Evolutionary conservation across 2,888 invertebrate genomes (phyloP).

Genomic region (Charanyca ferruginea): DNA sequence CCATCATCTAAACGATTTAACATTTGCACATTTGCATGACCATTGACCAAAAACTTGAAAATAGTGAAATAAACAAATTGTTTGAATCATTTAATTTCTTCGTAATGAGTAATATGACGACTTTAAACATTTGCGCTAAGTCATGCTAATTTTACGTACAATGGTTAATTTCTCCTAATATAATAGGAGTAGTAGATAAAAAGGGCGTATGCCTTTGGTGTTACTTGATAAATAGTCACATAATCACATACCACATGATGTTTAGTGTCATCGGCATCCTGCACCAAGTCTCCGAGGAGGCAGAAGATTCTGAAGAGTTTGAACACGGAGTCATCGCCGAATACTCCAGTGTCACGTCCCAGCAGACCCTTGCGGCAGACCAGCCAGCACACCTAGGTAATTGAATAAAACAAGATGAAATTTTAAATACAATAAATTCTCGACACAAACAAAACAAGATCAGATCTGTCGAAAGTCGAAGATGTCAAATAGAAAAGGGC

Average conservation of each 20-base stretch:
- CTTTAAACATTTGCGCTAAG: too few species aligned
- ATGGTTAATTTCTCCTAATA: too few species aligned
- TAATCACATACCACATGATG: constrained; percentile 86
- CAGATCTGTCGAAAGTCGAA: too few species aligned
- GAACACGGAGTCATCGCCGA: constrained; percentile 93
- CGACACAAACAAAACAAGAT: too few species aligned
- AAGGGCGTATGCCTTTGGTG: background rate
- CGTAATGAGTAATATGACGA: too few species aligned
- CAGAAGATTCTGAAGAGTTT: constrained; percentile 95
- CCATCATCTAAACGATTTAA: background rate
- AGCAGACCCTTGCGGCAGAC: constrained; percentile 93
- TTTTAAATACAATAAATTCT: too few species aligned
- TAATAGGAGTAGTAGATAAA: too few species aligned
- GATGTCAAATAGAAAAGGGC: too few species aligned
- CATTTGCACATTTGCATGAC: too few species aligned
- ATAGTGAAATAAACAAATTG: too few species aligned
- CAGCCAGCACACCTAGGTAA: constrained; percentile 93
- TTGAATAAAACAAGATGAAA: constrained; percentile 20
- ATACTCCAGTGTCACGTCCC: constrained; percentile 91
- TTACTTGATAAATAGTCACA: constrained; percentile 21
- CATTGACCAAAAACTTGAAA: too few species aligned
- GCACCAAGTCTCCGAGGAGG: constrained; percentile 94
- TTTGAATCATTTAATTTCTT: too few species aligned
- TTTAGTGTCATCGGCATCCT: constrained; percentile 89
- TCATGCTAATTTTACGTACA: background rate